Evolutionary conservation across 1,140 invertebrate genomes (phyloP).

Genomic region (Andricus grossulariae): DNA sequence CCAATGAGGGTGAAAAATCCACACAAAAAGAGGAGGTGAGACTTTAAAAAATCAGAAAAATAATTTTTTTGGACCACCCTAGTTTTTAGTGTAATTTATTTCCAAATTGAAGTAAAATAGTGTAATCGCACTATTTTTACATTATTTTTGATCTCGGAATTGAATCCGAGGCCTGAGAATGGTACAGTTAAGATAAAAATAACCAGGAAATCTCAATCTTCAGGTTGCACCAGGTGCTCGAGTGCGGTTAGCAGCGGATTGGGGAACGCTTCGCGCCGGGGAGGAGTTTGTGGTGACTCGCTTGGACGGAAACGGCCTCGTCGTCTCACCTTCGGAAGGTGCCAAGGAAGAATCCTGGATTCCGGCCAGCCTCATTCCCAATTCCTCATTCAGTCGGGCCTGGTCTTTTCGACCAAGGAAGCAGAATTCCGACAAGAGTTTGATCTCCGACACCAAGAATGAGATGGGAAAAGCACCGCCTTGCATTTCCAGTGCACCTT

Average conservation of each 20-base stretch:
- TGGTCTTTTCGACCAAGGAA: conserved; percentile 80
- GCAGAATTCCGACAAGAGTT: conserved; percentile 51
- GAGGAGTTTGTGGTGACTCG: conserved; percentile 74
- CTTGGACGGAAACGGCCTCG: conserved; percentile 73
- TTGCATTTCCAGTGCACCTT: conserved; percentile 51
- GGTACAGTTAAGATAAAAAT: too few relatives aligned
- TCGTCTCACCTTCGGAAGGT: conserved; percentile 67
- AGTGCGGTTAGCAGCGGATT: conserved; percentile 76
- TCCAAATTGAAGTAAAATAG: too few relatives aligned
- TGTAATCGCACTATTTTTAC: too few relatives aligned
- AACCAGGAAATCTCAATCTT: not conserved
- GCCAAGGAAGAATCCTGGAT: conserved; percentile 79
- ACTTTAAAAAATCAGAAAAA: too few relatives aligned
- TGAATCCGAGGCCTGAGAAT: too few relatives aligned
- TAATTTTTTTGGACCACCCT: too few relatives aligned
- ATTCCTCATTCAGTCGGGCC: conserved; percentile 75
- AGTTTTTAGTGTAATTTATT: too few relatives aligned
- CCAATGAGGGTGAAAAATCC: too few relatives aligned
- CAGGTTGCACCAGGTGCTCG: conserved; percentile 76
- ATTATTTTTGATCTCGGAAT: too few relatives aligned
- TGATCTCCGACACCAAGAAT: not conserved
- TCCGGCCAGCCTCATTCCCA: conserved; percentile 79
- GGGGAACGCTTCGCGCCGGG: conserved; percentile 75
- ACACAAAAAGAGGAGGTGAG: too few relatives aligned
- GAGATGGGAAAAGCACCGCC: conserved; percentile 48